phyloP scores from a whole-genome alignment of 2,797 vertebrate species.

The Microctenopoma steveboyesi region DNA sequence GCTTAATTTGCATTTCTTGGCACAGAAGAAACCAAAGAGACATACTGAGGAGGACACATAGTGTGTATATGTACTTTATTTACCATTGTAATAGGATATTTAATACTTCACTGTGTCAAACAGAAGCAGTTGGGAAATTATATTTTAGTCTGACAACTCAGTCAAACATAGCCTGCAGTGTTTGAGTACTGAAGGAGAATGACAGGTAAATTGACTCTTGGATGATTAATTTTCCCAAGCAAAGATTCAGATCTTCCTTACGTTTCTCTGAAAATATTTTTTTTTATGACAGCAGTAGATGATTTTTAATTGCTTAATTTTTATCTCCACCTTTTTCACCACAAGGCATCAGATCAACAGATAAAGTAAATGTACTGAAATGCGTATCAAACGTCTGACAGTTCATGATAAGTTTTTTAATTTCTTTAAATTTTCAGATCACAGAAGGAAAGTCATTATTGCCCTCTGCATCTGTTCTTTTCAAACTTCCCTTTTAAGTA shows the following conservation, averaged over 20 bases:
- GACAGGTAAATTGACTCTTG: slow-evolving; percentile 66
- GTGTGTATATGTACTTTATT: background rate
- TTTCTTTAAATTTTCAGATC: slow-evolving; percentile 3
- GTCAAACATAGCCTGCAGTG: slow-evolving; percentile 44
- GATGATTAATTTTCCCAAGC: slow-evolving; percentile 60
- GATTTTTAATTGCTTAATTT: slow-evolving; percentile 68
- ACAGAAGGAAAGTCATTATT: slow-evolving; percentile 10
- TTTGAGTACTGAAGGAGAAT: slow-evolving; percentile 39
- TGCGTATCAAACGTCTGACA: slow-evolving; percentile 32
- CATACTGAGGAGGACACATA: background rate
- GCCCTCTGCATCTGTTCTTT: background rate
- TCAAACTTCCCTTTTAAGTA: background rate
- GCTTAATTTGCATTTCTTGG: background rate
- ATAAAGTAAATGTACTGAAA: slow-evolving; percentile 49
- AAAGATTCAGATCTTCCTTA: slow-evolving; percentile 53
- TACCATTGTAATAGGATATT: slow-evolving; percentile 6
- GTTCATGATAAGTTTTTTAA: slow-evolving; percentile 31
- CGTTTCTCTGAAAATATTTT: slow-evolving; percentile 51
- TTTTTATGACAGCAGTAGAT: slow-evolving; percentile 51
- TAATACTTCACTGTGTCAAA: slow-evolving; percentile 37
- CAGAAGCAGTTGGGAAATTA: slow-evolving; percentile 34
- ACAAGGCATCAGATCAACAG: slow-evolving; percentile 55
- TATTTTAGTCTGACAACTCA: slow-evolving; percentile 57
- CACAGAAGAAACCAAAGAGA: background rate
- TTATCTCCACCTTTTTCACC: slow-evolving; percentile 23